A percentile compares a stretch with the other conserved stretches of the same genome.
phyloP scores from a whole-genome alignment of 2,888 invertebrate species.

The Agrilus cyanescens region DNA sequence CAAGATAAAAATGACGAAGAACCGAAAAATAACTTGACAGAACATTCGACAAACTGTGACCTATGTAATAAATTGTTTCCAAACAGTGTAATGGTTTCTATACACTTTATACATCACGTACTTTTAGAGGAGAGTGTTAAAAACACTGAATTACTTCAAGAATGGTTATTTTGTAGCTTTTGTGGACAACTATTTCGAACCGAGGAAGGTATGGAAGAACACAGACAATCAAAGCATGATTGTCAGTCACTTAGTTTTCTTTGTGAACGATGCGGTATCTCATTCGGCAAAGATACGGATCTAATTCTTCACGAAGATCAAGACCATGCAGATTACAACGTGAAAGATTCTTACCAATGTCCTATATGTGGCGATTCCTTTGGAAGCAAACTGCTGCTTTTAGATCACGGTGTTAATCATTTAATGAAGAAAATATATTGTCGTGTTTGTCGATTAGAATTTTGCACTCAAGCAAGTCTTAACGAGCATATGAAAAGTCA shows the following conservation, averaged over 20 bases:
- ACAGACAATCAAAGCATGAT: constrained; percentile 10
- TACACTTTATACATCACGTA: constrained; percentile 19
- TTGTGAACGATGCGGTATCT: constrained; percentile 13
- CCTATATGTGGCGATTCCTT: constrained; percentile 22
- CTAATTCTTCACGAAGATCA: constrained; percentile 11
- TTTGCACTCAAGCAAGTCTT: constrained; percentile 15
- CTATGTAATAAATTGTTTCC: constrained; percentile 15
- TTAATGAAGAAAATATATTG: constrained; percentile 16
- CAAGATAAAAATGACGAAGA: not conserved
- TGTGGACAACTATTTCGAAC: constrained; percentile 20
- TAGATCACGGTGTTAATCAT: constrained; percentile 17
- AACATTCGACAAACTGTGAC: constrained; percentile 10
- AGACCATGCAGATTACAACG: constrained; percentile 11
- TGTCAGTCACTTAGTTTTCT: constrained; percentile 6
- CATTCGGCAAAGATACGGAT: constrained; percentile 14
- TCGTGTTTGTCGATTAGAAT: constrained; percentile 15
- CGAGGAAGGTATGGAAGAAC: constrained; percentile 16
- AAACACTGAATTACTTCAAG: constrained; percentile 10
- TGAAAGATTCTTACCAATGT: constrained; percentile 17
- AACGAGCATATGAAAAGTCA: constrained; percentile 16
- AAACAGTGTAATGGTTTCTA: constrained; percentile 10
- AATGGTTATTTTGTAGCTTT: constrained; percentile 16
- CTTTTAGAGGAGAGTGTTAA: constrained; percentile 10
- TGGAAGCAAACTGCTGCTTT: constrained; percentile 14
- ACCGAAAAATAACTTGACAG: not conserved